Base-by-base conservation (phyloP, 2,797 vertebrate species). In the Coregonus ussuriensis region DNA sequence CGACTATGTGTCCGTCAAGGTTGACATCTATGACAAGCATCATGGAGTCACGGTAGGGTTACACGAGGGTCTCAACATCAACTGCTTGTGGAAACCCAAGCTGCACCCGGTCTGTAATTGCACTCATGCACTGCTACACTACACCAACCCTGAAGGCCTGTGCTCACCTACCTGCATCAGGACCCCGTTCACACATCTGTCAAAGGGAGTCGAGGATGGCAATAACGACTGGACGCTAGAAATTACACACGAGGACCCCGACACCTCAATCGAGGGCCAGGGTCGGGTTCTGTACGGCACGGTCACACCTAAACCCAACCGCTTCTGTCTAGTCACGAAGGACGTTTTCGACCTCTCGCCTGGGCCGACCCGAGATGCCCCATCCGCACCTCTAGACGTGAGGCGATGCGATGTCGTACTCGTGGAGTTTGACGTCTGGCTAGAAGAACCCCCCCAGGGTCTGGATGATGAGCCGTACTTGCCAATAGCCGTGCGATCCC, bases 71-170 rank as follows among this genome's bases (percentile, higher is more conserved):
- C 59, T 62, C 59, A 15, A 62, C 6, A 9, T 62, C 18, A 62
- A 62, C 59, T 62, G 59, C 21, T 62, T 62, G 16, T 62, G 59
- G n/a, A 62, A 21, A 62, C n/a, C 59, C 59, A 62, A 62, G 59
- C 21, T 62, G 59, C 59, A 62, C 59, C 59, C 59, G 16, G 59
- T 7, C 59, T 62, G 59, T 15, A 62, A 62, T 62, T 62, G 59
- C 59, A 62, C 59, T 15, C 59, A 62, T 62, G 16, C 59, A 18
- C 21, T 62, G 21, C 21, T 62, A 21, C 18, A 62, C 21, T 62
- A 62, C 59, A 62, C 1, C 18, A 62, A 62, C 59, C 59, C 59
- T 2, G 21, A 21, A 4, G 59, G 59, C 21, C 59, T 62, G 16
- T 62, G 59, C 59, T 62, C 59, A 7, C 59, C 59, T 6, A 62